Percentiles rank a stretch among this genome's conserved stretches.
phyloP scores from a whole-genome alignment of 2,888 invertebrate genomes.

The Dynastes hyllus region DNA sequence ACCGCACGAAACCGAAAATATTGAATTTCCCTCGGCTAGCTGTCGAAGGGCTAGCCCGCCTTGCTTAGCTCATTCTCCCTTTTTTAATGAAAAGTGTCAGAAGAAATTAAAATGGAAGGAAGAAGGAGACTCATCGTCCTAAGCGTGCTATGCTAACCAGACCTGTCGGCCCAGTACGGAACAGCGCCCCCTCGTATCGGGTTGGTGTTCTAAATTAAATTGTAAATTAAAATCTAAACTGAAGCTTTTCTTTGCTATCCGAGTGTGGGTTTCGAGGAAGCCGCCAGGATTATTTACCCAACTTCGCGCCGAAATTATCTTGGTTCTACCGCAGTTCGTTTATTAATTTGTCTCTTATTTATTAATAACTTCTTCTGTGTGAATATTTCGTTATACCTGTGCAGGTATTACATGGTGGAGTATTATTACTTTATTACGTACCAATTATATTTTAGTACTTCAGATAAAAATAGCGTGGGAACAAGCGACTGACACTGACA shows the following conservation, averaged over 20 bases:
- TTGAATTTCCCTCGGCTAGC: conserved; percentile 39
- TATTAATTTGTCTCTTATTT: too few species aligned
- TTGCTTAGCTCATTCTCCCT: not conserved
- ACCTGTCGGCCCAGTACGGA: not conserved
- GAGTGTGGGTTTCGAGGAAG: not conserved
- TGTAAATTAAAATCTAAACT: conserved; percentile 20
- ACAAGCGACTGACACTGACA: not conserved
- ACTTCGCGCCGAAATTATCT: too few species aligned
- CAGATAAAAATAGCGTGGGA: not conserved
- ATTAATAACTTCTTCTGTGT: too few species aligned
- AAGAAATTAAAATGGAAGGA: conserved; percentile 23
- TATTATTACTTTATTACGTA: too few species aligned
- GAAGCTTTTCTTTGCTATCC: conserved; percentile 12
- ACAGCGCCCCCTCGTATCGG: conserved; percentile 1
- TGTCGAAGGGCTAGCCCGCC: conserved; percentile 8
- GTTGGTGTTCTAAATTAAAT: conserved; percentile 19
- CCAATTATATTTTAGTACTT: too few species aligned
- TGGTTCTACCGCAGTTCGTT: too few species aligned
- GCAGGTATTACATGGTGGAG: too few species aligned
- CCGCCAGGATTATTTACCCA: too few species aligned
- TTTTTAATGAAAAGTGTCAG: conserved; percentile 26
- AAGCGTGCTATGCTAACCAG: not conserved
- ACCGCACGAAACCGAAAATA: conserved; percentile 40
- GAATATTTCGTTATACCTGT: too few species aligned
- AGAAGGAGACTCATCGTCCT: not conserved